Conservation (phyloP, 2,888 invertebrate species). For the Torymus texanus region DNA sequence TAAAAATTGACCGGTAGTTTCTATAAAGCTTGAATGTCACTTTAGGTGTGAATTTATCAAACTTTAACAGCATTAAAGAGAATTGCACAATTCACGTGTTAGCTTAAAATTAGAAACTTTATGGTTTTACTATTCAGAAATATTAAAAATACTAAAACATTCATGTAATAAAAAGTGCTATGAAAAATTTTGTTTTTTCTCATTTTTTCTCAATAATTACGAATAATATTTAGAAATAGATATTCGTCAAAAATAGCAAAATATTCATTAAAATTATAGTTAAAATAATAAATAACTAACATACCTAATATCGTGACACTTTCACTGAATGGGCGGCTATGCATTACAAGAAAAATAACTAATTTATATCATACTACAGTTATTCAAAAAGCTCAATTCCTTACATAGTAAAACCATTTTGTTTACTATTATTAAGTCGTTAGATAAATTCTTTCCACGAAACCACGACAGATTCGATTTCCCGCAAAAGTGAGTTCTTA, state of each 20-base stretch:
- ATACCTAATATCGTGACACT: too few relatives aligned
- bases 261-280: too few relatives aligned
- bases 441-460: slow-evolving; percentile 20
- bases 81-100: slow-evolving; percentile 41
- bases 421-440: slow-evolving; percentile 18
- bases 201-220: too few relatives aligned
- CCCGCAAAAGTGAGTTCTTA: background rate
- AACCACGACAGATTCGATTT: slow-evolving; percentile 9
- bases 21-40: slow-evolving; percentile 33
- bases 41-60: slow-evolving; percentile 12
- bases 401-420: slow-evolving; percentile 17
- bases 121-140: slow-evolving; percentile 1
- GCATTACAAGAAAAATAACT: too few relatives aligned
- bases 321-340: too few relatives aligned
- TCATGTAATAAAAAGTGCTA: background rate
- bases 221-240: too few relatives aligned
- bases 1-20: slow-evolving; percentile 42
- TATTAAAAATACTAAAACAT: background rate
- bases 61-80: slow-evolving; percentile 32
- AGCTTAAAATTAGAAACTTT: slow-evolving; percentile 25
- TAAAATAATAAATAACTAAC: too few relatives aligned
- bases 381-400: background rate
- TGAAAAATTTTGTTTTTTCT: too few relatives aligned
- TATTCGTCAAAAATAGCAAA: too few relatives aligned
- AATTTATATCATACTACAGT: too few relatives aligned